These are phyloP conservation scores for Macquaria ambigua DNA, from an alignment of 2,113 vertebrate species.

Conservation along the genomic window DNA sequence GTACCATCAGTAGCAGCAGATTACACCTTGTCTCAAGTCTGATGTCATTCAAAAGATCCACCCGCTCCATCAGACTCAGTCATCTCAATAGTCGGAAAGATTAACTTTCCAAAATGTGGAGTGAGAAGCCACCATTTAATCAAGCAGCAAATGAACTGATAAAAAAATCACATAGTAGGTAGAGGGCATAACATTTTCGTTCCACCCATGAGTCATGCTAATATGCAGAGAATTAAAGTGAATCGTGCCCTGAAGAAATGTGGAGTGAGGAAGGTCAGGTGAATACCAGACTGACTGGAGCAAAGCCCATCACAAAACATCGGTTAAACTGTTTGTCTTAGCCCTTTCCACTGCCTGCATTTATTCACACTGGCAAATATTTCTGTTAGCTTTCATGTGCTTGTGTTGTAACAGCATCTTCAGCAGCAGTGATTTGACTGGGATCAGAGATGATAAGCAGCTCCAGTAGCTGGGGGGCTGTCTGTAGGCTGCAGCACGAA, in stretches of 20 bases:
- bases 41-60: not conserved
- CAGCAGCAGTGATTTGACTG: not conserved
- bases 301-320: not conserved
- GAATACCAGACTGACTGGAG: not conserved
- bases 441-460: not conserved
- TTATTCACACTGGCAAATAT: not conserved
- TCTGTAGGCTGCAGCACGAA: not conserved
- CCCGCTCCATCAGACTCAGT: not conserved
- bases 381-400: not conserved
- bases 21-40: not conserved
- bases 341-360: no score
- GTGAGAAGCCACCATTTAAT: not conserved
- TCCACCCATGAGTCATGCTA: not conserved
- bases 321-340: not conserved
- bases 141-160: slow-evolving; percentile 4
- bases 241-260: not conserved
- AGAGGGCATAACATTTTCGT: not conserved
- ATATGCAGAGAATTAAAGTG: not conserved
- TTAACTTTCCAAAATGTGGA: not conserved
- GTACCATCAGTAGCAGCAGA: not conserved
- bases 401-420: not conserved
- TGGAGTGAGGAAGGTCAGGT: not conserved
- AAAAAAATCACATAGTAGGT: not conserved
- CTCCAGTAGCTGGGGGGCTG: not conserved
- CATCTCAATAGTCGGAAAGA: not conserved